A percentile compares a stretch with the other conserved stretches of the same genome.
phyloP scores from a whole-genome alignment of 1,140 invertebrate genomes.

The Zelostemma sp. region DNA sequence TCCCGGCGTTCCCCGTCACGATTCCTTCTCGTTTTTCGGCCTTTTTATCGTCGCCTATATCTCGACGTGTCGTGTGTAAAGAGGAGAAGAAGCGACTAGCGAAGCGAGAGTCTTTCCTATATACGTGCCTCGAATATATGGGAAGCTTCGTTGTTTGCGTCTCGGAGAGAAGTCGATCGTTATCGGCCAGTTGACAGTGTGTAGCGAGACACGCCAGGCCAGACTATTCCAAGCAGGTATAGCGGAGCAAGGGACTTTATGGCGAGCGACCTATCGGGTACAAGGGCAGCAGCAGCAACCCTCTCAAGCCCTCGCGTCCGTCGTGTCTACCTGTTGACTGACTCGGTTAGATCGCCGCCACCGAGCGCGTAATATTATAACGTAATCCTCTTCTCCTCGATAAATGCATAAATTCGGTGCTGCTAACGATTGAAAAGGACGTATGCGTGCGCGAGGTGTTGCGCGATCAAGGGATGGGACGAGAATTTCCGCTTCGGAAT shows the following conservation, averaged over 20 bases:
- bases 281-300: conserved; percentile 21
- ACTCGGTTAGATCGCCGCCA: too few species aligned
- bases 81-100: neutral
- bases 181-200: conserved; percentile 42
- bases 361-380: too few species aligned
- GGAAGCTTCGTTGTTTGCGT: conserved; percentile 36
- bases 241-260: conserved; percentile 34
- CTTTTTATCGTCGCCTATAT: conserved; percentile 4
- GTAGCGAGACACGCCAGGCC: conserved; percentile 42
- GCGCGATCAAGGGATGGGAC: too few species aligned
- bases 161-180: conserved; percentile 38
- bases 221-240: too few species aligned
- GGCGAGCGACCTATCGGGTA: conserved; percentile 36
- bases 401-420: too few species aligned
- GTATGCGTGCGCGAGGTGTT: too few species aligned
- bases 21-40: conserved; percentile 1
- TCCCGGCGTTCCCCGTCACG: neutral
- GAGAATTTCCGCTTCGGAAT: too few species aligned
- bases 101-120: conserved; percentile 7
- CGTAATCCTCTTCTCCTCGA: too few species aligned
- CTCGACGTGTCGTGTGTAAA: neutral
- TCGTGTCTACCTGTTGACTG: too few species aligned
- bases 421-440: too few species aligned
- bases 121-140: conserved; percentile 45
- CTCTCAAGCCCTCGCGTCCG: too few species aligned